These are phyloP conservation scores for Hyperoplus immaculatus DNA, from an alignment of 2,797 vertebrate species.

Conservation along the genomic window DNA sequence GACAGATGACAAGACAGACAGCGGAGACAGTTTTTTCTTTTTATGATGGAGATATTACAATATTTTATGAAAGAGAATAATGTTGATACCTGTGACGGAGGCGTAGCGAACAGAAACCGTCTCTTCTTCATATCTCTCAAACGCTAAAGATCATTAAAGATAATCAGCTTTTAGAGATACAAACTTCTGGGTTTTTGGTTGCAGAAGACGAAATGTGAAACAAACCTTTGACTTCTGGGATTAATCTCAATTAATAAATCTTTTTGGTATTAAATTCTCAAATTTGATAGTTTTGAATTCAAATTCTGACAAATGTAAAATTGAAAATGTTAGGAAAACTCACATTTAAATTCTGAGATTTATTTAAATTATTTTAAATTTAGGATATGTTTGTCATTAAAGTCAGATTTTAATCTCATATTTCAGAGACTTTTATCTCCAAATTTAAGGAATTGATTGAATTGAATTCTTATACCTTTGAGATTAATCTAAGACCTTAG, in stretches of 20 bases:
- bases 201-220: constrained; percentile 27
- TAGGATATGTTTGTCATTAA: not conserved
- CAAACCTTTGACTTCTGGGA: not conserved
- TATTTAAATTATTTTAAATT: not conserved
- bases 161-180: constrained; percentile 11
- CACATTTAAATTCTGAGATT: not conserved
- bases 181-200: not conserved
- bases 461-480: not conserved
- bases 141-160: constrained; percentile 63
- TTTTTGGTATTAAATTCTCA: not conserved
- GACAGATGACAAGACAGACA: not conserved
- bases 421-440: not conserved
- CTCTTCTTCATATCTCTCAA: constrained; percentile 74
- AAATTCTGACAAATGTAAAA: not conserved
- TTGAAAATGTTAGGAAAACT: no score
- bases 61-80: constrained; percentile 6
- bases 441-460: not conserved
- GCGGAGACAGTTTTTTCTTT: constrained; percentile 5
- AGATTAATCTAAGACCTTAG: not conserved
- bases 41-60: not conserved
- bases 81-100: constrained; percentile 66
- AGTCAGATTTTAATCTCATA: not conserved
- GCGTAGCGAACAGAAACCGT: constrained; percentile 57
- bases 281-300: not conserved
- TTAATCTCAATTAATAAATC: not conserved